These are phyloP conservation scores for Maniola jurtina DNA, from an alignment of 1,140 invertebrate genomes.

Conservation along the genomic window DNA sequence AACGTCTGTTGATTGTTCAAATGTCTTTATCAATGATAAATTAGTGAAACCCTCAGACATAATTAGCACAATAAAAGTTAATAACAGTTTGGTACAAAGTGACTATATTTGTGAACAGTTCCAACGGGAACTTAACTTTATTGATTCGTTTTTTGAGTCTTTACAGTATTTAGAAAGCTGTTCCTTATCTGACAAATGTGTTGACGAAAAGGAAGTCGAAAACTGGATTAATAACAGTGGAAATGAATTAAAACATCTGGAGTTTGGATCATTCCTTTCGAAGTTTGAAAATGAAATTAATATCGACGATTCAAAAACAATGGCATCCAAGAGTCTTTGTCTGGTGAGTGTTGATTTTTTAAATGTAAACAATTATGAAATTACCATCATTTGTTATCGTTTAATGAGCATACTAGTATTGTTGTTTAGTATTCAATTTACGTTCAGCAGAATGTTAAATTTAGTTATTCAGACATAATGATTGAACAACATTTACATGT, in stretches of 20 bases:
- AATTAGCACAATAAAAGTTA: slow-evolving; percentile 66
- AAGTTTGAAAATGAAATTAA: slow-evolving; percentile 57
- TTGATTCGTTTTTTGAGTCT: slow-evolving; percentile 73
- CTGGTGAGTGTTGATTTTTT: slow-evolving; percentile 67
- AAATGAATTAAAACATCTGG: slow-evolving; percentile 50
- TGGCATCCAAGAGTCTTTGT: slow-evolving; percentile 74
- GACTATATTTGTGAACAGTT: slow-evolving; percentile 67
- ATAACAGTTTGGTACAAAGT: slow-evolving; percentile 52
- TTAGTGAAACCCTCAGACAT: slow-evolving; percentile 70
- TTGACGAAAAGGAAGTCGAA: slow-evolving; percentile 51
- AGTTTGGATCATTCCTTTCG: slow-evolving; percentile 56
- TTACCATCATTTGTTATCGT: slow-evolving; percentile 23
- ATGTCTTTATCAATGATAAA: slow-evolving; percentile 50
- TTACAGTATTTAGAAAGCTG: slow-evolving; percentile 68
- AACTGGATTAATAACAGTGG: slow-evolving; percentile 50
- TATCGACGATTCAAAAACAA: slow-evolving; percentile 67
- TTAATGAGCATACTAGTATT: slow-evolving; percentile 9
- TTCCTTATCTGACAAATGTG: slow-evolving; percentile 56
- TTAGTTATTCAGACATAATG: not conserved
- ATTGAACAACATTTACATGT: not conserved
- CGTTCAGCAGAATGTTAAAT: not conserved
- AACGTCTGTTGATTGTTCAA: slow-evolving; percentile 44
- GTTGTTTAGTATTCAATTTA: not conserved
- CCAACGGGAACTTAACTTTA: slow-evolving; percentile 69
- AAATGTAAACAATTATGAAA: slow-evolving; percentile 53